phyloP scores from a whole-genome alignment of 2,797 vertebrate species.

The Erethizon dorsatum region DNA sequence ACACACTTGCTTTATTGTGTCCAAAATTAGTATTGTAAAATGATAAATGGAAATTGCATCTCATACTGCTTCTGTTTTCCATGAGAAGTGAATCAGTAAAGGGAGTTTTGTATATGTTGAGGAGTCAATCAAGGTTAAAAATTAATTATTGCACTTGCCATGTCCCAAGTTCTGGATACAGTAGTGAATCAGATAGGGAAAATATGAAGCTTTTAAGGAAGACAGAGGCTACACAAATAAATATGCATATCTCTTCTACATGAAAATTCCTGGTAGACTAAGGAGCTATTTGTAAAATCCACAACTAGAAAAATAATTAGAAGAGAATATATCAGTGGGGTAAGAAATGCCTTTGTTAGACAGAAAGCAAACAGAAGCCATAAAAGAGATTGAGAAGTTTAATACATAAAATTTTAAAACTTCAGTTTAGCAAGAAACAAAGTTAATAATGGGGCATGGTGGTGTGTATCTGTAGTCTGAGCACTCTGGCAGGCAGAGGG shows the following conservation, averaged over 20 bases:
- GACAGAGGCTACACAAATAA: neutral
- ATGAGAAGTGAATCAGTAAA: conserved; percentile 56
- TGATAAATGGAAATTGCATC: conserved; percentile 49
- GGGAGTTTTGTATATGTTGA: conserved; percentile 32
- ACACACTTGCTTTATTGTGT: conserved; percentile 14
- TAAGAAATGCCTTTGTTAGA: conserved; percentile 53
- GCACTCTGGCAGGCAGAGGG: neutral
- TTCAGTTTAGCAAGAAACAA: neutral
- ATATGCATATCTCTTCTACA: neutral
- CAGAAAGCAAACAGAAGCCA: neutral
- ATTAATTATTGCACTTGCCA: conserved; percentile 25
- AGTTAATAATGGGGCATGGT: neutral
- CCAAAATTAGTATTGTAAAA: conserved; percentile 32
- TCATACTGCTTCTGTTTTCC: neutral
- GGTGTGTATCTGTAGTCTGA: neutral
- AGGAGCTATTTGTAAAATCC: conserved; percentile 28
- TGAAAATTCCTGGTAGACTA: conserved; percentile 22
- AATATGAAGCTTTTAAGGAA: conserved; percentile 8
- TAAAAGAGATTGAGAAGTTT: conserved; percentile 39
- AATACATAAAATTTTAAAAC: conserved; percentile 3
- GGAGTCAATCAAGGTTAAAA: neutral
- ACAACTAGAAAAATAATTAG: conserved; percentile 44
- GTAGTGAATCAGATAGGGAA: conserved; percentile 22
- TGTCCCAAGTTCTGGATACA: conserved; percentile 17
- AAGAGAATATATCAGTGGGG: conserved; percentile 24